Conservation (phyloP, 2,888 invertebrate species). For the Meloe dianella region DNA sequence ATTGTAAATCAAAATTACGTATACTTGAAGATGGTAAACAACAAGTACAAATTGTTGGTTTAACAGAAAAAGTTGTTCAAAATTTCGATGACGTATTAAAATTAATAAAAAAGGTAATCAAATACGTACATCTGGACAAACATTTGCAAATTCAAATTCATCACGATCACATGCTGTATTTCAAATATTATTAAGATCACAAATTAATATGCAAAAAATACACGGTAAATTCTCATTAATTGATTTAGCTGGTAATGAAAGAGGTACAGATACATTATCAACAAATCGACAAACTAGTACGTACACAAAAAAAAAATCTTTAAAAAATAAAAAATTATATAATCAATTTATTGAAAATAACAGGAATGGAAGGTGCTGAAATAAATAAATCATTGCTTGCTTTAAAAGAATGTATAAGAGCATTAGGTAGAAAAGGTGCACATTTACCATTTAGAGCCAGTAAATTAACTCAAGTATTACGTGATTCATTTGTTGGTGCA, state of each 20-base stretch:
- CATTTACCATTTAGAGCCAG: constrained; percentile 98
- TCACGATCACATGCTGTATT: constrained; percentile 99
- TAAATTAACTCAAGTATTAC: constrained; percentile 92
- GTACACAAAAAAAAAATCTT: constrained; percentile 41
- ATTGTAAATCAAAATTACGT: constrained; percentile 91
- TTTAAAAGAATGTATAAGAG: constrained; percentile 96
- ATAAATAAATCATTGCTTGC: constrained; percentile 96
- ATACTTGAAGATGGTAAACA: constrained; percentile 97
- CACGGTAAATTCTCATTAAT: constrained; percentile 99
- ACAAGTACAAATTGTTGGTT: constrained; percentile 95
- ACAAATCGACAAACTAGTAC: constrained; percentile 90
- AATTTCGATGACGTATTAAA: constrained; percentile 92
- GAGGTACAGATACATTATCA: constrained; percentile 98
- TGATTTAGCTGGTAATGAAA: constrained; percentile 96
- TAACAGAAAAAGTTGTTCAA: constrained; percentile 92
- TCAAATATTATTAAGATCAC: constrained; percentile 86
- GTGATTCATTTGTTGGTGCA: constrained; percentile 98
- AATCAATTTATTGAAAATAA: background rate
- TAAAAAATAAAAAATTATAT: no score
- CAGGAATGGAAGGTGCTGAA: constrained; percentile 94
- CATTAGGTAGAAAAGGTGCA: constrained; percentile 92
- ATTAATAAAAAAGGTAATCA: constrained; percentile 88
- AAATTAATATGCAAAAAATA: constrained; percentile 92
- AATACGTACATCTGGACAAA: constrained; percentile 93
- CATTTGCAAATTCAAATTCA: constrained; percentile 97